Evolutionary conservation across 53 echinoderm and acorn worm species (phyloP).

Genomic region (Astropecten irregularis): DNA sequence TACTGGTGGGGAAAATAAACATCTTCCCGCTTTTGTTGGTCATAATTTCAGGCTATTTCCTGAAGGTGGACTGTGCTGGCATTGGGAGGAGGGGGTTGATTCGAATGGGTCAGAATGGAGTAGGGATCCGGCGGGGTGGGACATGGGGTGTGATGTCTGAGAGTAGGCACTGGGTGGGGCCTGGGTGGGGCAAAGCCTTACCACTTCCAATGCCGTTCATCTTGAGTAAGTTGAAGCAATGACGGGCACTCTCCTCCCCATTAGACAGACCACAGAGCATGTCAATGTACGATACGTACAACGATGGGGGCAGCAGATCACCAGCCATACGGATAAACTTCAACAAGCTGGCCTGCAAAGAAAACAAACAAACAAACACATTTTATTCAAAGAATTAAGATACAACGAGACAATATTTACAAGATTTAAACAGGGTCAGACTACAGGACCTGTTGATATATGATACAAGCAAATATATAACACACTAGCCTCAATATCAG

Average conservation of each 20-base stretch:
- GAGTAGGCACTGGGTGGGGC: no score
- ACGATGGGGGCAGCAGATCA: slow-evolving; percentile 87
- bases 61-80: no score
- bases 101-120: no score
- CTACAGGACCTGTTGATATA: neutral
- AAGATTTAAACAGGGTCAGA: neutral
- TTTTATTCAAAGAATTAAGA: neutral
- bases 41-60: no score
- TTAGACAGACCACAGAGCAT: slow-evolving; percentile 89
- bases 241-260: slow-evolving; percentile 81
- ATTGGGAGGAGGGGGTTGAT: no score
- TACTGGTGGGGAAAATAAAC: no score
- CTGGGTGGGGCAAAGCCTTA: no score
- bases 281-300: slow-evolving; percentile 89
- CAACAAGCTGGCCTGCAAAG: slow-evolving; percentile 83
- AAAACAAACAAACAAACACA: neutral
- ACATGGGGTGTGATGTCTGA: no score
- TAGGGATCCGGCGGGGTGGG: no score
- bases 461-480: no score
- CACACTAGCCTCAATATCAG: no score
- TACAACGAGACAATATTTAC: neutral
- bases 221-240: slow-evolving; percentile 90
- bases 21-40: no score
- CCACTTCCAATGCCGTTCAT: slow-evolving; percentile 86
- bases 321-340: slow-evolving; percentile 98